phyloP scores from a whole-genome alignment of 2,888 invertebrate species.

The Homarus gammarus region DNA sequence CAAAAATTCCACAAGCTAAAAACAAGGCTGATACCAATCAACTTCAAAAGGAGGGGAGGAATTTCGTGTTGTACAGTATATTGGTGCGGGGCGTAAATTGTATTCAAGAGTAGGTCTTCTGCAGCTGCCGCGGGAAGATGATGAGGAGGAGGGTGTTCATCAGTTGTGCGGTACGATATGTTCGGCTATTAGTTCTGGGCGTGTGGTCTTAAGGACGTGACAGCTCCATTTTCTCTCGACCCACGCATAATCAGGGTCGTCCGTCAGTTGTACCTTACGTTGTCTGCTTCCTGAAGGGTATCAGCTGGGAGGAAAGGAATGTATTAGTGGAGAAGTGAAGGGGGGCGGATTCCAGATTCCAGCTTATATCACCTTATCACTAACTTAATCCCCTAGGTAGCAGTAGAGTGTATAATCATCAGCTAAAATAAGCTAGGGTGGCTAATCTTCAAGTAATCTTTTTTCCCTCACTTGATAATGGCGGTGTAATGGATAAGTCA shows the following conservation, averaged over 20 bases:
- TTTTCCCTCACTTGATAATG: too few species aligned
- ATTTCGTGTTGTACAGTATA: neutral
- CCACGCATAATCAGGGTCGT: neutral
- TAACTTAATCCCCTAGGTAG: too few species aligned
- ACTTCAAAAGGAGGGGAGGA: neutral
- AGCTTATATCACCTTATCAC: too few species aligned
- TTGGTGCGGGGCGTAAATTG: neutral
- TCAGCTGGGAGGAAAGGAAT: too few species aligned
- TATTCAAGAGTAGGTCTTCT: neutral
- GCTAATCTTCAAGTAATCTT: too few species aligned
- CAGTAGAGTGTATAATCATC: neutral
- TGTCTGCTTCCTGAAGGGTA: too few species aligned
- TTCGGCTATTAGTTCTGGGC: neutral
- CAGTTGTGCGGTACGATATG: neutral
- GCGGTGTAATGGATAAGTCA: too few species aligned
- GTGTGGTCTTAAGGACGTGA: neutral
- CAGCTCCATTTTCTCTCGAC: neutral
- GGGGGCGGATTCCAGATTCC: too few species aligned
- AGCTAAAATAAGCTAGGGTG: too few species aligned
- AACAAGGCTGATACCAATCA: neutral
- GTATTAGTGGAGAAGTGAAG: too few species aligned
- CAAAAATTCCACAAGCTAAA: neutral
- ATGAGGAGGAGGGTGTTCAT: too few species aligned
- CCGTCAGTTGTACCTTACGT: neutral
- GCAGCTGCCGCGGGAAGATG: neutral